These are phyloP conservation scores for Neotoxoptera formosana DNA, from an alignment of 1,140 invertebrate species.

Conservation along the genomic window DNA sequence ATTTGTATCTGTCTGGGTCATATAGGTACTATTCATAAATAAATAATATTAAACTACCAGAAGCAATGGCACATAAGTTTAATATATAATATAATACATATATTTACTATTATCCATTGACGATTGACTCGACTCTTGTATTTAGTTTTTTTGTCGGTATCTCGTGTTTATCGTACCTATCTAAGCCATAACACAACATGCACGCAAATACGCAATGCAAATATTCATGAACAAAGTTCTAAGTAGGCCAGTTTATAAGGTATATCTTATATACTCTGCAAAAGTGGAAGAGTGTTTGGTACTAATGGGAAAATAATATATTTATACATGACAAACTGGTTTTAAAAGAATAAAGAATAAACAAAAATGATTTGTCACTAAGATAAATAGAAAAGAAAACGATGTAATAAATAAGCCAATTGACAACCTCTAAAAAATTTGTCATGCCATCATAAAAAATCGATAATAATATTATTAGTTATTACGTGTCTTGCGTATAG, in stretches of 20 bases:
- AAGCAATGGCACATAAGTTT: background rate
- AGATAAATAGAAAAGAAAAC: background rate
- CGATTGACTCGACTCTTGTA: background rate
- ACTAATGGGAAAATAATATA: slow-evolving; percentile 2
- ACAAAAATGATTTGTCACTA: background rate
- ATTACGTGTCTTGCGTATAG: background rate
- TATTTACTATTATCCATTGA: background rate
- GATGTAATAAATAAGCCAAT: background rate
- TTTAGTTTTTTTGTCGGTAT: background rate
- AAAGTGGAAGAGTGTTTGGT: background rate
- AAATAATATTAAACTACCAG: background rate
- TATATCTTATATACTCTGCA: background rate
- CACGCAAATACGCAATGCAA: background rate
- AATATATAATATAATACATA: background rate
- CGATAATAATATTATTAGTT: background rate
- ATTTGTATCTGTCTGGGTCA: background rate
- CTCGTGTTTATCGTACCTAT: background rate
- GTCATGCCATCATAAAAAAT: background rate
- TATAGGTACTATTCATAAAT: background rate
- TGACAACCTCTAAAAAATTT: background rate
- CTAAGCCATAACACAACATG: background rate
- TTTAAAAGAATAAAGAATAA: background rate
- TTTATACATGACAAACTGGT: background rate
- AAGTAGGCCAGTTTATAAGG: background rate
- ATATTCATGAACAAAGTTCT: background rate